Conservation (phyloP, 2,113 vertebrate species). For the Delphinus delphis region DNA sequence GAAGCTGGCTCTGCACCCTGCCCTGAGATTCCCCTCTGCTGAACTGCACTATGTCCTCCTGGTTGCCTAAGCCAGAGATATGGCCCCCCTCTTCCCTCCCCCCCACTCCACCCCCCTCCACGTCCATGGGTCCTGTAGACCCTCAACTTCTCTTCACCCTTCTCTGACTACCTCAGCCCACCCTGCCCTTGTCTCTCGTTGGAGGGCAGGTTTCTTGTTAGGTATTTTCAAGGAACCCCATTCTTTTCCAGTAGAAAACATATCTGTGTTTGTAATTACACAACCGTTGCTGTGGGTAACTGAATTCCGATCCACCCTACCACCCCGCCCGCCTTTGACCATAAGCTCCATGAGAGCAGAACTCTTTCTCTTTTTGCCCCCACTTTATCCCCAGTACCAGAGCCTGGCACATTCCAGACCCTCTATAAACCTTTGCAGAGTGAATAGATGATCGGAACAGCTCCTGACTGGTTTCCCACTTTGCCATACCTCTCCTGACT, state of each 20-base stretch:
- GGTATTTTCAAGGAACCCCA: not conserved
- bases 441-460: not conserved
- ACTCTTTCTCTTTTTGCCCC: not conserved
- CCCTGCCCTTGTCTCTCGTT: not conserved
- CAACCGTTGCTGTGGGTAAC: not conserved
- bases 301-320: not conserved
- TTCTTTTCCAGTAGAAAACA: not conserved
- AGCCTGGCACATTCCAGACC: not conserved
- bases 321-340: not conserved
- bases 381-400: not conserved
- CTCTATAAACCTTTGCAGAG: not conserved
- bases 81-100: not conserved
- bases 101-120: too few relatives aligned
- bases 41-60: not conserved
- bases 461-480: not conserved
- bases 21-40: not conserved
- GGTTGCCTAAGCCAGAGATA: not conserved
- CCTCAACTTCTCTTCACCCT: too few relatives aligned
- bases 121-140: fast-evolving
- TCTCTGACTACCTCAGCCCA: not conserved
- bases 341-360: not conserved
- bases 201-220: not conserved
- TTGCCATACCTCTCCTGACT: not conserved
- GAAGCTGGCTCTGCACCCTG: not conserved
- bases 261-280: not conserved